Evolutionary conservation across 2,888 invertebrate species (phyloP).

Genomic region (Helicoverpa assulta): DNA sequence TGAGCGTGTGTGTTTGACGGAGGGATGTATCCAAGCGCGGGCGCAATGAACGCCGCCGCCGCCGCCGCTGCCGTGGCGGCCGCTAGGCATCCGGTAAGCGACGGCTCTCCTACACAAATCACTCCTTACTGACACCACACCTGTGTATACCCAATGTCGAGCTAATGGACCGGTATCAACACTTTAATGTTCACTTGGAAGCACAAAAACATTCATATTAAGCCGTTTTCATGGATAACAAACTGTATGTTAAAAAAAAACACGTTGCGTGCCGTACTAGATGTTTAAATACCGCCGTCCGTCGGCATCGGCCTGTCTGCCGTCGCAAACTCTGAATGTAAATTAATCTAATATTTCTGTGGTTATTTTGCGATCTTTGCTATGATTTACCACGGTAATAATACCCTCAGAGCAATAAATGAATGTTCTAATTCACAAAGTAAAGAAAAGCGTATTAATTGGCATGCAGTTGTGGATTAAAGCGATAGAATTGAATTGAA

Average conservation of each 20-base stretch:
- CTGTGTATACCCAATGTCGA: not conserved
- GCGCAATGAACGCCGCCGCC: slow-evolving; percentile 95
- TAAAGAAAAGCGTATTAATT: too few species aligned
- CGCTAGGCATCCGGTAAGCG: slow-evolving; percentile 96
- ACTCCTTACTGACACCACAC: slow-evolving; percentile 16
- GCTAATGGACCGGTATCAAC: not conserved
- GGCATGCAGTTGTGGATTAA: too few species aligned
- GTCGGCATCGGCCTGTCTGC: not conserved
- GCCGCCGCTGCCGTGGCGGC: slow-evolving; percentile 95
- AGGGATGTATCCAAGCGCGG: slow-evolving; percentile 96
- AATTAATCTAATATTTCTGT: not conserved
- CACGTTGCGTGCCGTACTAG: not conserved
- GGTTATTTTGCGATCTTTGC: not conserved
- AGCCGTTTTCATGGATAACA: not conserved
- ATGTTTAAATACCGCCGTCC: not conserved
- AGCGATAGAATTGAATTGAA: too few species aligned
- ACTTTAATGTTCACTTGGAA: not conserved
- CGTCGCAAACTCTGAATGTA: not conserved
- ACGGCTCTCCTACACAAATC: slow-evolving; percentile 58
- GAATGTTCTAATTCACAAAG: not conserved
- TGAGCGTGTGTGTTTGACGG: slow-evolving; percentile 88
- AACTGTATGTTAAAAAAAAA: too few species aligned
- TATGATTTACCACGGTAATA: not conserved
- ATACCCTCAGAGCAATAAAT: not conserved
- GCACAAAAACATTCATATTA: not conserved